Conservation (phyloP, 2,888 invertebrate genomes). For the Oscheius sp. region DNA sequence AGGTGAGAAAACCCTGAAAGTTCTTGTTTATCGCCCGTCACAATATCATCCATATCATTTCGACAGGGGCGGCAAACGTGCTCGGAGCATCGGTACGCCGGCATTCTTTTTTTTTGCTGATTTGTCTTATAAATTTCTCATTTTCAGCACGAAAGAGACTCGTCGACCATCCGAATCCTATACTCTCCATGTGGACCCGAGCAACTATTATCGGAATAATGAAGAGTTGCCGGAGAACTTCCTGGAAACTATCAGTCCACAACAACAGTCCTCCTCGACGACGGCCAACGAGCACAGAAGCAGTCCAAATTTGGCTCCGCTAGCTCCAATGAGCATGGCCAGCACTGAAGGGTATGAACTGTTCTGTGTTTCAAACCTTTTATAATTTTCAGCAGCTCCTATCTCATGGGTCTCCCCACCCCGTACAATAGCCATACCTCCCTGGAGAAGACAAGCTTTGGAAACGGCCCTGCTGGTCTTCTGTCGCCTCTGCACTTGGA, state of each 20-base stretch:
- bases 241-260: constrained; percentile 69
- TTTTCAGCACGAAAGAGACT: constrained; percentile 22
- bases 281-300: constrained; percentile 37
- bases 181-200: constrained; percentile 67
- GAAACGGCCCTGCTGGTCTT: constrained; percentile 62
- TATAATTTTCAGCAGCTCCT: constrained; percentile 6
- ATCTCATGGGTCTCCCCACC: constrained; percentile 18
- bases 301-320: constrained; percentile 61
- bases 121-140: neutral
- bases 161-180: constrained; percentile 49
- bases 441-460: constrained; percentile 44
- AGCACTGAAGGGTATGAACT: constrained; percentile 39
- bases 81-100: no score
- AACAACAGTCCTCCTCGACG: constrained; percentile 49
- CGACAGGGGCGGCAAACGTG: no score
- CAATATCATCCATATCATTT: no score
- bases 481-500: constrained; percentile 67
- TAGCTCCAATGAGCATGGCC: constrained; percentile 63
- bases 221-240: constrained; percentile 72
- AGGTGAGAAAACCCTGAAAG: neutral
- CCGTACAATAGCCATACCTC: constrained; percentile 12
- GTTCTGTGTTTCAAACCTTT: neutral
- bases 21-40: no score
- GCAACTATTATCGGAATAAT: constrained; percentile 48
- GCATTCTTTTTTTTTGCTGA: no score